Base-by-base conservation (phyloP, 1,140 invertebrate species). In the Luehdorfia chinensis region DNA sequence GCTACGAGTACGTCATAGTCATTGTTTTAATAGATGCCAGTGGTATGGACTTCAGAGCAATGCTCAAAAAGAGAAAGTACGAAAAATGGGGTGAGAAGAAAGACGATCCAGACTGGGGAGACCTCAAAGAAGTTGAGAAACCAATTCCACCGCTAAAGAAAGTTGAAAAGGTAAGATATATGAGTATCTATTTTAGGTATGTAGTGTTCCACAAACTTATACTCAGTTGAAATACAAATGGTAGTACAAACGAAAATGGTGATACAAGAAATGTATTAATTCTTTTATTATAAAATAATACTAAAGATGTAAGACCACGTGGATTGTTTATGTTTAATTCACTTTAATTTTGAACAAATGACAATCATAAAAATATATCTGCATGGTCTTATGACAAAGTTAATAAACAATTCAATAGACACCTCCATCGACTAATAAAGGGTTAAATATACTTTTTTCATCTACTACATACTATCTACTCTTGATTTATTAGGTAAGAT, bases 41-140 rank as follows among this genome's bases (percentile, higher is more conserved):
- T 87, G 96, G 96, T 67, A 96, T 99, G 94, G 98, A 99, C 88
- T 99, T 99, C 93, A 93, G 98, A 88, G 92, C 97, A 51, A 95
- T 98, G 93, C 89, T 99, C 50, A 98, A 98, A 84, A 97, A 98
- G 87, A 93, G 96, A 73, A 97, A 97, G 87, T 97, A 97, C 70
- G 94, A 95, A 66, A 97, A 97, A 90, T 98, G 96, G 95, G 94
- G 89, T 45, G 92, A 93, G 80, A 93, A 97, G 49, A 94, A 98
- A 54, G 93, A 93, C 32, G 96, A 97, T 62, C 93, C 93, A 18
- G 95, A 98, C 79, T 97, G 94, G 92, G 96, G 95, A 54, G 93
- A 96, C 65, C 90, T 98, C 33, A 98, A 98, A 87, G 96, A 97
- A 87, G 91, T 92, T 3, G 96, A 97, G 83, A 95, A 96, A 84